Base-by-base conservation (phyloP, 2,888 invertebrate species). In the Lampropteryx suffumata region DNA sequence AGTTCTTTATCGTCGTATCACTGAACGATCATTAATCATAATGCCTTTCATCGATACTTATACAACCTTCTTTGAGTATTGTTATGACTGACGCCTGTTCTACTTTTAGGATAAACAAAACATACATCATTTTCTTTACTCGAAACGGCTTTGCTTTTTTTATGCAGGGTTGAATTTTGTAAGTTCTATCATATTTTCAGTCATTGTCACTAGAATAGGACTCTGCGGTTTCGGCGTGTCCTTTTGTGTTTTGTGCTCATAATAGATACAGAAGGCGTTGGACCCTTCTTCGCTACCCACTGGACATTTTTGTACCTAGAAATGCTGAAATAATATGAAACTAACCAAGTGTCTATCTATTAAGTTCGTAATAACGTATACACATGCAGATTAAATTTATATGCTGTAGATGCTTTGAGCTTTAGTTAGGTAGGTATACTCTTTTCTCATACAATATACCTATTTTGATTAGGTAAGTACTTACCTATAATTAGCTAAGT, bases 1-100 rank as follows among this genome's bases (percentile, higher is more conserved):
- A 63, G 69, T 69, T 73, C 76, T 82, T 79, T 79, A 84, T 79
- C 77, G 79, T 66, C 68, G 73, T 73, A 81, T 82, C 79, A 77
- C 73, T 64, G 67, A 69, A 66, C 69, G 56, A 57, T 62, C 76
- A 82, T 84, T 82, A 82, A 85, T 85, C 82, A 81, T 64, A 67
- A 45, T 61, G 62, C 63, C 65, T 68, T 73, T 68, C 69, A 71
- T 74, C 71, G 69, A 73, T 69, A 71, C 61, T n/a, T n/a, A n/a
- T n/a, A 67, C 70, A 73, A 67, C 71, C 71, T 73, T 74, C 71
- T 75, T 75, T 55, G 61, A 60, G 63, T 63, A 71, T 69, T 69
- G 63, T 71, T 70, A 65, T 59, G 52, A 49, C 55, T 65, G 67
- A 70, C 61, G 58, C 65, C 66, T 68, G 69, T 61, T 64, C 65